These are phyloP conservation scores for Marcusenius ussheri DNA, from an alignment of 2,113 vertebrate genomes.

Conservation along the genomic window DNA sequence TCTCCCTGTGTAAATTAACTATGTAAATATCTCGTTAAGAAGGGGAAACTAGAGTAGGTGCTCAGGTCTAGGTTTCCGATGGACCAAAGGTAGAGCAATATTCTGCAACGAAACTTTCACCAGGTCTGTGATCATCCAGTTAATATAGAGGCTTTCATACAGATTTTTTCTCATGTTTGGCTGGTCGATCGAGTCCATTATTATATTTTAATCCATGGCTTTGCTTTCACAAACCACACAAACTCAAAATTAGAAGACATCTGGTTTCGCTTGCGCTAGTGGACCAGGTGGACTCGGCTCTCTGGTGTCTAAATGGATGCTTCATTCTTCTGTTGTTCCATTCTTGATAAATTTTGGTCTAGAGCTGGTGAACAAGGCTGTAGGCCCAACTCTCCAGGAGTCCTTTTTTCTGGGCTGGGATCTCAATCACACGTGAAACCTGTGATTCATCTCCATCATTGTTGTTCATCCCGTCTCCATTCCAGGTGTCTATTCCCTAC, in stretches of 20 bases:
- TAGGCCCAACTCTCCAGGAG: neutral
- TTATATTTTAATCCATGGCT: neutral
- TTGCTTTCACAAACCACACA: neutral
- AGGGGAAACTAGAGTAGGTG: conserved; percentile 28
- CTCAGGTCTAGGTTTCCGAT: conserved; percentile 20
- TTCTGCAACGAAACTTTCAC: neutral
- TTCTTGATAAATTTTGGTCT: neutral
- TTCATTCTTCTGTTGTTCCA: neutral
- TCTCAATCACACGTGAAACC: conserved; percentile 33
- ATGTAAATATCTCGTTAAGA: conserved; percentile 33
- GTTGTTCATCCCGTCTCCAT: conserved; percentile 34
- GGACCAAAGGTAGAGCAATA: neutral
- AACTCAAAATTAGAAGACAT: neutral
- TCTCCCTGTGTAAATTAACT: conserved; percentile 37
- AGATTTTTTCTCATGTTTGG: neutral
- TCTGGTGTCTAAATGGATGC: neutral
- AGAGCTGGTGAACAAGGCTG: neutral
- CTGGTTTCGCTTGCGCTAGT: neutral
- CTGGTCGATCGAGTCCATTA: neutral
- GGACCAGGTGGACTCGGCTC: neutral
- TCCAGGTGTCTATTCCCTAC: conserved; percentile 48
- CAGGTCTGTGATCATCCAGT: neutral
- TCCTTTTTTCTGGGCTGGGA: neutral
- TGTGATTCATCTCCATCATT: conserved; percentile 19
- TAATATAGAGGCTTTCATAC: neutral